Percentiles rank a stretch among this genome's conserved stretches.
Conservation (phyloP, 2,797 vertebrate species). For the Pipistrellus pipistrellus region DNA sequence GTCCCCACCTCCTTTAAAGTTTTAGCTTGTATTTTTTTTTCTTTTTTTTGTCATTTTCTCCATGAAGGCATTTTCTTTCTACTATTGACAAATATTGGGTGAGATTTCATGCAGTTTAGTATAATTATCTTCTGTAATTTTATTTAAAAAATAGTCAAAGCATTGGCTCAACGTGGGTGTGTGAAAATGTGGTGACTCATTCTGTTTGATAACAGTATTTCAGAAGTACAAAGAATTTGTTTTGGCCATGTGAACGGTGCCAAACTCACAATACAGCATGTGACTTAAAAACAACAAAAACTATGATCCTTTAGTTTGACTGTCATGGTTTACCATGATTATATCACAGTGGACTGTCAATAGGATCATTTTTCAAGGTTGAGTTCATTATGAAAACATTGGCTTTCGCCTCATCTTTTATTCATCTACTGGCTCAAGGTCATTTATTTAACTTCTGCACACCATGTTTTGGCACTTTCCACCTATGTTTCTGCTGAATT, state of each 20-base stretch:
- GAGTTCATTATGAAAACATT: not conserved
- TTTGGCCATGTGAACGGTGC: not conserved
- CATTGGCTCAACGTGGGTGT: not conserved
- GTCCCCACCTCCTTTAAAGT: constrained; percentile 67
- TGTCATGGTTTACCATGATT: not conserved
- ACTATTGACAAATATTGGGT: constrained; percentile 32
- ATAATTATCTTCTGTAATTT: constrained; percentile 42
- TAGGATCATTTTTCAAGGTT: not conserved
- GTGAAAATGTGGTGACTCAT: not conserved
- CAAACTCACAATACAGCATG: not conserved
- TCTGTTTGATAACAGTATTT: not conserved
- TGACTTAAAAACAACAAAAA: not conserved
- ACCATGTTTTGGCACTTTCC: not conserved
- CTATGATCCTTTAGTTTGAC: not conserved
- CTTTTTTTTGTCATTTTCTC: constrained; percentile 49
- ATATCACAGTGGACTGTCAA: not conserved
- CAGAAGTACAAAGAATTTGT: not conserved
- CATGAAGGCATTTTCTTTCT: constrained; percentile 45
- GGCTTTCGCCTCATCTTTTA: not conserved
- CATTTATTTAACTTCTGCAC: not conserved
- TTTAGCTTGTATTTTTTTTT: constrained; percentile 66
- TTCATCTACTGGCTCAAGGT: not conserved
- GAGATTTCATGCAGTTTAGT: not conserved
- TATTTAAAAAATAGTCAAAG: constrained; percentile 46
- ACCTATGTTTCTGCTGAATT: not conserved